Conservation (phyloP, 2,888 invertebrate species). For the Eustalomyia histrio region DNA sequence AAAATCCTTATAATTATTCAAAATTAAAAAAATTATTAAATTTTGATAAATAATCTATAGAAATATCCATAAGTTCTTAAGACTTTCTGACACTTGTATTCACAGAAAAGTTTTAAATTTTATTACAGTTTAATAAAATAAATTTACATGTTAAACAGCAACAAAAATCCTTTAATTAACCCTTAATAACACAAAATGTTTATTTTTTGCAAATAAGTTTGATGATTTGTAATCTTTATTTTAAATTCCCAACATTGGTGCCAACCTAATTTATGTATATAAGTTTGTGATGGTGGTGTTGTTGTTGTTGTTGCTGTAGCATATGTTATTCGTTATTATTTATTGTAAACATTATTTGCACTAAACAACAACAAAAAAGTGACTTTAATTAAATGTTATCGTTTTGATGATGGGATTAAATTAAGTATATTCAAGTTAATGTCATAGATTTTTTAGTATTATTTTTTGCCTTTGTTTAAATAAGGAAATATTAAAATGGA, state of each 20-base stretch:
- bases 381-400: slow-evolving; percentile 65
- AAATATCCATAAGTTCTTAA: too few species aligned
- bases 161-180: too few species aligned
- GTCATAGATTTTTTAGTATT: not conserved
- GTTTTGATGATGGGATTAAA: slow-evolving; percentile 62
- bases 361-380: slow-evolving; percentile 39
- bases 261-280: not conserved
- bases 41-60: too few species aligned
- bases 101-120: too few species aligned
- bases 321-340: slow-evolving; percentile 62
- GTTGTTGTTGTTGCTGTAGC: slow-evolving; percentile 7
- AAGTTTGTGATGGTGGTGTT: not conserved
- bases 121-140: too few species aligned
- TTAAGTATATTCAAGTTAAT: slow-evolving; percentile 48
- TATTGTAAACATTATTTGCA: slow-evolving; percentile 63
- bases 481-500: not conserved
- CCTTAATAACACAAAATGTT: too few species aligned
- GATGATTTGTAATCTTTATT: too few species aligned
- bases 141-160: too few species aligned
- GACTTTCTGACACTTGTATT: too few species aligned
- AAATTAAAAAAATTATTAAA: too few species aligned
- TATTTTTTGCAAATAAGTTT: too few species aligned
- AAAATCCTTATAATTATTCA: too few species aligned
- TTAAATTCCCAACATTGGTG: not conserved
- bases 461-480: not conserved